phyloP scores from a whole-genome alignment of 2,113 vertebrate genomes.

The Eurypyga helias region DNA sequence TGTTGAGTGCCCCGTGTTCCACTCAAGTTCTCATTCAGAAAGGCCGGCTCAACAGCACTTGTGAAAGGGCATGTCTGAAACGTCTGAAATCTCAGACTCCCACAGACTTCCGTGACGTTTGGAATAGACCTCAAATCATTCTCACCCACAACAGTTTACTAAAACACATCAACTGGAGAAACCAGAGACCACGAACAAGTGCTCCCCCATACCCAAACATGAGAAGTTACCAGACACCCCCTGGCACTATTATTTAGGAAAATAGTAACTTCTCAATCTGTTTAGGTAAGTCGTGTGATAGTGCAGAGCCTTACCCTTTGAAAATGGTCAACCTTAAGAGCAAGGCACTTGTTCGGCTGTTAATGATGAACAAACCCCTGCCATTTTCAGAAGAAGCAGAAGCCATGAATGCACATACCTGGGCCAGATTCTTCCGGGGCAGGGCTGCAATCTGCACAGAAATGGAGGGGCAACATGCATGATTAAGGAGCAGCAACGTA shows the following conservation, averaged over 20 bases:
- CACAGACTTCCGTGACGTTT: background rate
- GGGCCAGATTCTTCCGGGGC: constrained; percentile 88
- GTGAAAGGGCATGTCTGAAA: background rate
- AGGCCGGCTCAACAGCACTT: background rate
- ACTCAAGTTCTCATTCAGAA: background rate
- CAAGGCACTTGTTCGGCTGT: constrained; percentile 12
- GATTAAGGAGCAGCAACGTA: constrained; percentile 85
- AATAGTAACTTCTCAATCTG: background rate
- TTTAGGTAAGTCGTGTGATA: background rate
- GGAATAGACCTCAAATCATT: background rate
- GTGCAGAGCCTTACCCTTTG: background rate
- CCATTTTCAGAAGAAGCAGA: constrained; percentile 48
- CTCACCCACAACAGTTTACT: background rate
- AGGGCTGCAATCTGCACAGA: constrained; percentile 93
- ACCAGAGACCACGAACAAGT: background rate
- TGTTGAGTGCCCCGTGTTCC: background rate
- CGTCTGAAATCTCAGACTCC: background rate
- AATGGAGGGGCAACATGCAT: constrained; percentile 91
- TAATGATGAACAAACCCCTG: background rate
- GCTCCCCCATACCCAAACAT: background rate
- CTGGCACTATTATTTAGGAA: background rate
- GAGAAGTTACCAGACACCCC: background rate
- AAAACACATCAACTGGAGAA: background rate
- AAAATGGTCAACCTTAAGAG: background rate
- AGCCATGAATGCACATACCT: constrained; percentile 88